Base-by-base conservation (phyloP, 2,113 vertebrate species). In the Paracanthobrama guichenoti region DNA sequence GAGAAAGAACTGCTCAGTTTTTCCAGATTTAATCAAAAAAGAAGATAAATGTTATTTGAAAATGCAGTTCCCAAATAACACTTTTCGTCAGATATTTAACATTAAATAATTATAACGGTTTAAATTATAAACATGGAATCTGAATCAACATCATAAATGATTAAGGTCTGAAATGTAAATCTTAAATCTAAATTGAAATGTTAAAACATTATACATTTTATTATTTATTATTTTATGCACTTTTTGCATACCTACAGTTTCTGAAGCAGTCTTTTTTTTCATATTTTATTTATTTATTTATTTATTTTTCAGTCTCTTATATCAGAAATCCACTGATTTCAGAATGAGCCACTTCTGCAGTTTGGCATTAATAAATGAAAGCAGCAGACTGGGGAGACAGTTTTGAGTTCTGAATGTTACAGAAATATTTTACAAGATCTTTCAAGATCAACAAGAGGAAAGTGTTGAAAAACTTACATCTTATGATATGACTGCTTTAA, bases 11-110 rank as follows among this genome's bases (percentile, higher is more conserved):
- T 50, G n/a, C n/a, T 48, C n/a, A 16, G 24, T 74, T 50, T 50
- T 48, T 12, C 59, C 24, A 79, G 59, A 48, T 48, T 64, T 18
- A 13, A 79, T 62, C 20, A 46, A 79, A 79, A 10, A 64, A 64
- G 35, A 12, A 24, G 18, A 1, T 14, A 42, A 64, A 6, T 4
- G 3, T 18, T 48, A 4, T 46, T 24, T 73, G 22, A 26, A 72
- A 6, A 46, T 44, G 22, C n/a, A 46, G 42, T 79, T 79, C 24
- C 10, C 66, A 69, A 69, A 69, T 69, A 39, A 69, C 18, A 4
- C 31, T 69, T 42, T 42, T 55, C 20, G 5, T 42, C 22, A 35
- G 18, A 69, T 69, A 12, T 42, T 42, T 12, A 22, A 69, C 8
- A 69, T 42, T 2, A 2, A 6, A 69, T 69, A 42, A 69, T 42